A percentile compares a stretch with the other conserved stretches of the same genome.
Conservation (phyloP, 2,888 invertebrate species). For the Panopea generosa region DNA sequence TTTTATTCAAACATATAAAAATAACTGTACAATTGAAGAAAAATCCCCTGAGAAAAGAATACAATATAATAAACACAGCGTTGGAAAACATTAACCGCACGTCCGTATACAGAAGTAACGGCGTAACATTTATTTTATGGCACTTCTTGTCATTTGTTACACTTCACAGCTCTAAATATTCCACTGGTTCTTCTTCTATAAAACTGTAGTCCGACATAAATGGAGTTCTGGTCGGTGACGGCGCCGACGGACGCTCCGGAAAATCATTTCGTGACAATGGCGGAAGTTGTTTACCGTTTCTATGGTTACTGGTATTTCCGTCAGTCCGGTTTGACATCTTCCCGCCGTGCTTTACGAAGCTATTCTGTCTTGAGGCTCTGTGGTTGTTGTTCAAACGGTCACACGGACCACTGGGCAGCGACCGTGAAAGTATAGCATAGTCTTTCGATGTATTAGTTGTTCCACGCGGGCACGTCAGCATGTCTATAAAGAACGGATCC, state of each 20-base stretch:
- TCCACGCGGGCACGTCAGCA: conserved; percentile 57
- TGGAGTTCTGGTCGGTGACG: conserved; percentile 74
- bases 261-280: conserved; percentile 66
- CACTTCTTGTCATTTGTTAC: no score
- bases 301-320: conserved; percentile 11
- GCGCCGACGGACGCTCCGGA: conserved; percentile 71
- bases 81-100: no score
- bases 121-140: no score
- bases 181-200: conserved; percentile 71
- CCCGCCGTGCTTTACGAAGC: conserved; percentile 31
- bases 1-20: no score
- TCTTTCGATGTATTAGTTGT: conserved; percentile 55
- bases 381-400: conserved; percentile 47
- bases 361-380: conserved; percentile 35
- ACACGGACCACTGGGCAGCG: conserved; percentile 42
- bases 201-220: conserved; percentile 60
- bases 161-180: conserved; percentile 61
- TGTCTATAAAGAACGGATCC: conserved; percentile 57
- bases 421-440: conserved; percentile 54
- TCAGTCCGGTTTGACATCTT: conserved; percentile 25
- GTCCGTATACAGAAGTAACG: no score
- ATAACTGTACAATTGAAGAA: no score
- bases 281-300: conserved; percentile 66
- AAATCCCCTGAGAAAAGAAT: no score
- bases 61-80: no score